Evolutionary conservation across 1,140 invertebrate genomes (phyloP).

Genomic region (Drosophila nebulosa): DNA sequence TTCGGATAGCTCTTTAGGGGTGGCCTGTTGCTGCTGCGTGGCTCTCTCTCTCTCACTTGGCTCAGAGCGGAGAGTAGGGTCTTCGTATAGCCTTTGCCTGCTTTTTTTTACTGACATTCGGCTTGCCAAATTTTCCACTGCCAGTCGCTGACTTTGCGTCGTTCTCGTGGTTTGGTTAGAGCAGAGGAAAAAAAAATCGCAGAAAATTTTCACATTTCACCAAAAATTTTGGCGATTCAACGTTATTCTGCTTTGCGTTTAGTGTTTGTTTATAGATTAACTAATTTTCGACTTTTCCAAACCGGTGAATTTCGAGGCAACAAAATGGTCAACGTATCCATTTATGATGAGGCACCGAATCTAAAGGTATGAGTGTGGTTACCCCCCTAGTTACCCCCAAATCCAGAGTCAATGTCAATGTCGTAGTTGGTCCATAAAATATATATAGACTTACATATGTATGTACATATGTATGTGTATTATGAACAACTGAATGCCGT

Average conservation of each 20-base stretch:
- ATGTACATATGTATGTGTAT: not conserved
- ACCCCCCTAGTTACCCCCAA: not conserved
- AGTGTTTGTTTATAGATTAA: conserved; percentile 42
- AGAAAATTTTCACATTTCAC: conserved; percentile 6
- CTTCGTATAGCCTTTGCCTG: conserved; percentile 22
- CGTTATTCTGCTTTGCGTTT: conserved; percentile 38
- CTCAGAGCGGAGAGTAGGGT: conserved; percentile 15
- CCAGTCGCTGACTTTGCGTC: conserved; percentile 54
- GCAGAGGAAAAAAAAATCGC: conserved; percentile 29
- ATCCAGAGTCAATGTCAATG: conserved; percentile 24
- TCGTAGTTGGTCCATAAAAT: conserved; percentile 52
- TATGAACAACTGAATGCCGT: conserved; percentile 21
- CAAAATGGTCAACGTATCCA: conserved; percentile 79
- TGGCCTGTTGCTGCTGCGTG: conserved; percentile 50
- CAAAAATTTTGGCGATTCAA: conserved; percentile 34
- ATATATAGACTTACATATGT: conserved; percentile 7
- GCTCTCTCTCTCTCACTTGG: conserved; percentile 24
- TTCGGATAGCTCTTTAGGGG: conserved; percentile 52
- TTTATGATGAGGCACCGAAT: conserved; percentile 71
- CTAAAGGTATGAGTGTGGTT: conserved; percentile 57
- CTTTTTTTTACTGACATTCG: conserved; percentile 48
- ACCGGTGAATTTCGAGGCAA: conserved; percentile 31
- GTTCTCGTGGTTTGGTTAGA: conserved; percentile 25
- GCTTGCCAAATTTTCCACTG: conserved; percentile 67
- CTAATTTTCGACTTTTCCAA: conserved; percentile 10